Evolutionary conservation across 2,797 vertebrate species (phyloP).

Genomic region (Stomatorhinus walkeri): DNA sequence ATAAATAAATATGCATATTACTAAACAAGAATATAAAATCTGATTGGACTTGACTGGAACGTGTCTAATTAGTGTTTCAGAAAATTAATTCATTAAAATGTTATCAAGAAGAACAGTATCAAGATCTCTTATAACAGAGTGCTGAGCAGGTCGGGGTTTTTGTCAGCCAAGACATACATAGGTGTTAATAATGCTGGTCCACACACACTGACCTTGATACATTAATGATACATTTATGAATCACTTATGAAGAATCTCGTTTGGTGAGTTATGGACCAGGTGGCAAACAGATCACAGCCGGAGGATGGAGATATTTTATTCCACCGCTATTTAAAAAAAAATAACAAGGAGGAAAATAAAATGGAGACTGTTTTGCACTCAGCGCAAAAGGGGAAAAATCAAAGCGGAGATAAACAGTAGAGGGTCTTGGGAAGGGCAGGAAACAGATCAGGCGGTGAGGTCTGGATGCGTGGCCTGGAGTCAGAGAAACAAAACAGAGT

Average conservation of each 20-base stretch:
- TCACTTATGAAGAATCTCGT: not conserved
- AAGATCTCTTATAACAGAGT: not conserved
- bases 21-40: not conserved
- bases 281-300: not conserved
- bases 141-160: not conserved
- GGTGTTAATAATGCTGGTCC: not conserved
- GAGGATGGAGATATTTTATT: not conserved
- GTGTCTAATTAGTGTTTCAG: not conserved
- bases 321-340: not conserved
- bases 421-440: not conserved
- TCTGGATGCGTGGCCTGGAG: not conserved
- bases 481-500: not conserved
- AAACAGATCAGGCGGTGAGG: not conserved
- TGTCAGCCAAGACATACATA: not conserved
- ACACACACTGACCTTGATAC: not conserved
- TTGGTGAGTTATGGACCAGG: not conserved
- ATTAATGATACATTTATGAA: constrained; percentile 5
- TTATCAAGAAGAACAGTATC: not conserved
- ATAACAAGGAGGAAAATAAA: not conserved
- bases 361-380: not conserved
- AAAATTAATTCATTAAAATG: not conserved
- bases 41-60: not conserved
- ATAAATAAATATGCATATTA: not conserved
- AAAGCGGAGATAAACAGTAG: not conserved
- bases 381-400: not conserved